Evolutionary conservation across 35 echinoderm and acorn worm species (phyloP).

Genomic region (Lytechinus variegatus): DNA sequence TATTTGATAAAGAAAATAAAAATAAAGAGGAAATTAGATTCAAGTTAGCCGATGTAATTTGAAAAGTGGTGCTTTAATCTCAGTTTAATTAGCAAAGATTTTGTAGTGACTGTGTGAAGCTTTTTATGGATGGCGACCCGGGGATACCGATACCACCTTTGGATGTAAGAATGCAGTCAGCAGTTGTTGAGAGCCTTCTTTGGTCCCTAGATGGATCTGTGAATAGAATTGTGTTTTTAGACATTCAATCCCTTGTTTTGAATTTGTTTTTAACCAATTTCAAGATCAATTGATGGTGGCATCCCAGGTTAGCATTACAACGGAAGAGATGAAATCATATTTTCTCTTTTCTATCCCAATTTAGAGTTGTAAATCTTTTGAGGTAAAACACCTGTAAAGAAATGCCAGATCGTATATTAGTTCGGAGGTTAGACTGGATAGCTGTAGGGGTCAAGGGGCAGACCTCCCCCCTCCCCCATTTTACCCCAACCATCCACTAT

Average conservation of each 20-base stretch:
- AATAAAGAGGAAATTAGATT: too few relatives aligned
- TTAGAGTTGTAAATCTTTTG: conserved; percentile 26
- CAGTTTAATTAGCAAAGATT: too few relatives aligned
- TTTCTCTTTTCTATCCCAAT: not conserved
- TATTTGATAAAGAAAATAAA: too few relatives aligned
- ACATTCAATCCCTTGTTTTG: not conserved
- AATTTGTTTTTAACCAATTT: not conserved
- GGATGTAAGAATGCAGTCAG: too few relatives aligned
- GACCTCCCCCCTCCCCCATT: not conserved
- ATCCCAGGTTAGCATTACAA: not conserved
- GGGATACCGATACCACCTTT: too few relatives aligned
- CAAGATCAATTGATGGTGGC: not conserved
- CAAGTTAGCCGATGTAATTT: too few relatives aligned
- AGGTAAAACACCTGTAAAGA: conserved; percentile 7
- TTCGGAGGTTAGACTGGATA: not conserved
- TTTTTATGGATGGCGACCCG: too few relatives aligned
- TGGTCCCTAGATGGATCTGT: not conserved
- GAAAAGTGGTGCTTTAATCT: too few relatives aligned
- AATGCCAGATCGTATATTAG: not conserved
- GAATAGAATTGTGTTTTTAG: not conserved
- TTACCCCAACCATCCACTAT: not conserved
- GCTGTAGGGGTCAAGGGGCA: not conserved
- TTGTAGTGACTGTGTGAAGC: too few relatives aligned
- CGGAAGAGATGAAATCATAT: conserved; percentile 5
- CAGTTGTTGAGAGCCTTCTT: not conserved